These are phyloP conservation scores for Chaenocephalus aceratus DNA, from an alignment of 2,113 vertebrate species.

Conservation along the genomic window DNA sequence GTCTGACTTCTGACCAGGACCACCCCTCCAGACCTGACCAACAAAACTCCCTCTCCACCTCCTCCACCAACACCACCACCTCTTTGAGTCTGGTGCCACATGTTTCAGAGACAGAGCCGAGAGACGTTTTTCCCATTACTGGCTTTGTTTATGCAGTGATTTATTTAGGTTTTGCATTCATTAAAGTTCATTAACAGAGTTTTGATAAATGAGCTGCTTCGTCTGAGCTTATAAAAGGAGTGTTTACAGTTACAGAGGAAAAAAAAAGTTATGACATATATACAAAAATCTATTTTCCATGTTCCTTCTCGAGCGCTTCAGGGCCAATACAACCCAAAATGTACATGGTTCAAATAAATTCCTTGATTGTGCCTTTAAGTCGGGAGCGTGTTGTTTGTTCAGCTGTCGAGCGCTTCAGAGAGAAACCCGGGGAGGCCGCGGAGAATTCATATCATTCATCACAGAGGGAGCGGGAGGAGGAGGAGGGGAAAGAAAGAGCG, in stretches of 20 bases:
- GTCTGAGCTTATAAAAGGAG: conserved; percentile 25
- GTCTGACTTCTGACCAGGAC: conserved; percentile 67
- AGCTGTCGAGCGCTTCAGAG: conserved; percentile 82
- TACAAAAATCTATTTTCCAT: conserved; percentile 62
- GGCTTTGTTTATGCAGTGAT: conserved; percentile 57
- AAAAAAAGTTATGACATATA: conserved; percentile 39
- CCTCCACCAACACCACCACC: conserved; percentile 23
- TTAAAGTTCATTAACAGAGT: conserved; percentile 49
- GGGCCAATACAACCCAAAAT: conserved; percentile 55
- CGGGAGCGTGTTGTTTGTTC: conserved; percentile 82
- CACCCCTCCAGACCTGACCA: conserved; percentile 75
- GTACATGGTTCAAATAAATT: conserved; percentile 74
- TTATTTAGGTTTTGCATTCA: conserved; percentile 40
- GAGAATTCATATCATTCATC: conserved; percentile 85
- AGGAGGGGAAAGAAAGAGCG: conserved; percentile 61
- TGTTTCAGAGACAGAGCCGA: conserved; percentile 38
- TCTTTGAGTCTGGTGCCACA: conserved; percentile 38
- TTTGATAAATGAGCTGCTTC: conserved; percentile 52
- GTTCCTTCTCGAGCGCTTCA: conserved; percentile 49
- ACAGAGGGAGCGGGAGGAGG: conserved; percentile 56
- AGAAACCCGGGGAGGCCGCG: conserved; percentile 80
- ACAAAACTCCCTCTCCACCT: conserved; percentile 46
- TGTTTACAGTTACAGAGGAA: conserved; percentile 53
- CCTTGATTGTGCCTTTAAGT: conserved; percentile 76
- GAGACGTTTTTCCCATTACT: conserved; percentile 29